A percentile compares a stretch with the other conserved stretches of the same genome.
phyloP scores from a whole-genome alignment of 2,113 vertebrate species.

The Caranx melampygus region DNA sequence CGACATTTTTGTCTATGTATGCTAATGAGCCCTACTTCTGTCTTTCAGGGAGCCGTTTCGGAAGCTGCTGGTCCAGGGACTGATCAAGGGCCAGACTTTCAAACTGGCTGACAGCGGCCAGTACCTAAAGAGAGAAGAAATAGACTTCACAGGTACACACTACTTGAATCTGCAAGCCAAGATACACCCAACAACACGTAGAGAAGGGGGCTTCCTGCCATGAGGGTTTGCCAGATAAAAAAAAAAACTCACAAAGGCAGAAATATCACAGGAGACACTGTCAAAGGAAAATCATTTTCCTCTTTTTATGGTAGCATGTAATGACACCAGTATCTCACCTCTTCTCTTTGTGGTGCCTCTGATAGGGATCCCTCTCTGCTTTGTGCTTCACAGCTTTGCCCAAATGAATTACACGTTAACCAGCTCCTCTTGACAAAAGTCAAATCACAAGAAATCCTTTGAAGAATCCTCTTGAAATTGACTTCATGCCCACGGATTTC shows the following conservation, averaged over 20 bases:
- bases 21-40: background rate
- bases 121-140: conserved; percentile 89
- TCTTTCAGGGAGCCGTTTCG: conserved; percentile 91
- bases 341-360: background rate
- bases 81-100: conserved; percentile 96
- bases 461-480: conserved; percentile 22
- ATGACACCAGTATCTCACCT: background rate
- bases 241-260: background rate
- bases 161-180: background rate
- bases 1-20: background rate
- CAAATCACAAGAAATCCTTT: conserved; percentile 13
- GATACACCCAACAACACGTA: conserved; percentile 27
- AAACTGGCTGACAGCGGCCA: conserved; percentile 86
- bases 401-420: conserved; percentile 15
- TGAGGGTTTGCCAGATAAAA: conserved; percentile 19
- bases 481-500: conserved; percentile 30
- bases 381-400: background rate
- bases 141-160: conserved; percentile 90
- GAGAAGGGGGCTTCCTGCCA: background rate
- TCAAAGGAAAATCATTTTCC: background rate
- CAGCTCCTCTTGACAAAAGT: conserved; percentile 14
- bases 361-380: background rate
- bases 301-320: background rate
- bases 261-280: background rate
- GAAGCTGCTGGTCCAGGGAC: conserved; percentile 95